phyloP scores from a whole-genome alignment of 2,888 invertebrate genomes.

The Hipparchia sbordonii region DNA sequence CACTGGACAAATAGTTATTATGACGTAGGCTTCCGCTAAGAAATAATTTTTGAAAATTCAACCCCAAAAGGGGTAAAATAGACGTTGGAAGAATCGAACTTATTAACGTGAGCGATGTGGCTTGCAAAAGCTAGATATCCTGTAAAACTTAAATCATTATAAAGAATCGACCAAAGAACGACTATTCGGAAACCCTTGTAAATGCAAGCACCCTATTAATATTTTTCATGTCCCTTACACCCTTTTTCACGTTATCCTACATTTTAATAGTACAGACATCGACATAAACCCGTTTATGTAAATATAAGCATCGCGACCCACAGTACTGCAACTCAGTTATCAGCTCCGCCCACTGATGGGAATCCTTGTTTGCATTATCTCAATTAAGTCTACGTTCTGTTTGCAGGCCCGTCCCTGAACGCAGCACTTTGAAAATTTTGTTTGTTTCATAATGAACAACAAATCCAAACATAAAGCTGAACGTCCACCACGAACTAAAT shows the following conservation, averaged over 20 bases:
- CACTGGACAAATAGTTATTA: too few species aligned
- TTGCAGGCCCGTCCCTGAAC: constrained; percentile 59
- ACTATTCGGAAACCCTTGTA: neutral
- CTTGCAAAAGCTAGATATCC: too few species aligned
- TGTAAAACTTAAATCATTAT: too few species aligned
- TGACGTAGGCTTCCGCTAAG: too few species aligned
- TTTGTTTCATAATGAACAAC: constrained; percentile 53
- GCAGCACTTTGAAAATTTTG: constrained; percentile 68
- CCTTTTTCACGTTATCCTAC: constrained; percentile 12
- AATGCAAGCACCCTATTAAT: neutral
- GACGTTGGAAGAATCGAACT: too few species aligned
- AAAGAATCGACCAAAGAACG: too few species aligned
- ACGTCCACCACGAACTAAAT: neutral
- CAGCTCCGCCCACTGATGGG: constrained; percentile 62
- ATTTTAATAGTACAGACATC: constrained; percentile 39
- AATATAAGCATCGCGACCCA: constrained; percentile 38
- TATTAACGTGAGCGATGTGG: too few species aligned
- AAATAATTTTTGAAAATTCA: too few species aligned
- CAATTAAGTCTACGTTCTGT: constrained; percentile 79
- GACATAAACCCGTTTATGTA: constrained; percentile 41
- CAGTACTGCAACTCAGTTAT: constrained; percentile 45
- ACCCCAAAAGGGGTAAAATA: too few species aligned
- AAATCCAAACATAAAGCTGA: constrained; percentile 35
- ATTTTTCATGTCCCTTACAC: neutral
- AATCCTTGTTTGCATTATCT: constrained; percentile 76